Evolutionary conservation across 2,797 vertebrate species (phyloP), one percentile per base, ranked within the genome.

Genomic region (Babyrousa celebensis): DNA sequence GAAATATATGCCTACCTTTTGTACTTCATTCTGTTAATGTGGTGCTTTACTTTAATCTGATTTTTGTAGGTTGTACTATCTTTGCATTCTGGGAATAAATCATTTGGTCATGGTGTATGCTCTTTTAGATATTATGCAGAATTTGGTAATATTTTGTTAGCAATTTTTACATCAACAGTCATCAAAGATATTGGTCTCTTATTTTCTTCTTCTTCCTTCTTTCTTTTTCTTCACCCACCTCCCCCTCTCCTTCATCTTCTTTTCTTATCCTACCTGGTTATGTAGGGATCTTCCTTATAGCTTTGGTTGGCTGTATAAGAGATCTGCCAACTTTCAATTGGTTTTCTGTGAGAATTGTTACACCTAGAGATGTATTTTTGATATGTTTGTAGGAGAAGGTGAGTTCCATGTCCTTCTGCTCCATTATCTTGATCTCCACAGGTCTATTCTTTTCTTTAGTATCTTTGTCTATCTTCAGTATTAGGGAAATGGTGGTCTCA

Each of bases 21-120:
- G 29, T 70, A 52, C 70, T 82, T 91, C 43, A 56, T 72, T 93
- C 20, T 65, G 43, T 77, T 92, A 85, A 52, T 36, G n/a, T 75
- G 16, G 18, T 54, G 11, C 32, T 63, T 71, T 63, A 87, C 23
- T 25, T 32, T 16, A 18, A 78, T 77, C 65, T 48, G 62, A 85
- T 32, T 79, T 93, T 80, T n/a, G 27, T 54, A 72, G 56, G 56
- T 77, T 78, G 18, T 70, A 54, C 54, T 67, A 25, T 84, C n/a
- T n/a, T 67, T 75, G 17, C 12, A 32, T 93, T 65, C 48, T 48
- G 72, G 32, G 21, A 65, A 80, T 80, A 80, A 80, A 63, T 87
- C 32, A 62, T 25, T 72, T 36, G 40, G 48, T 71, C 6, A 72
- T 86, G 16, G 32, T 86, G 23, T 82, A 60, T 71, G 48, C 48